A percentile compares a stretch with the other conserved stretches of the same genome.
Conservation (phyloP, 1,140 invertebrate species). For the Bactericera cockerelli region DNA sequence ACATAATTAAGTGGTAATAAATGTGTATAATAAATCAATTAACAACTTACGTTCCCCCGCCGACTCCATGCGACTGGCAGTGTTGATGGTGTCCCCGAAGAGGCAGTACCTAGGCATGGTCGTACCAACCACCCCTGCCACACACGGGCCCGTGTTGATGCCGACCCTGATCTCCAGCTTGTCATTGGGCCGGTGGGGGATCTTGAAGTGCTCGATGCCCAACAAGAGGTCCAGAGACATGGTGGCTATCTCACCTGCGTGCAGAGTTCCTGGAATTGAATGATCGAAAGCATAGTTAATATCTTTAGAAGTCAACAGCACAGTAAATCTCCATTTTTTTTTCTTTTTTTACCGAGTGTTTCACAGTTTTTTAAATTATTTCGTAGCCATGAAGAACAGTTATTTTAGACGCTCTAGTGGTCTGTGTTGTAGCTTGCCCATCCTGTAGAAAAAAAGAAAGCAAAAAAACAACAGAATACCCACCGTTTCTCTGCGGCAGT, state of each 20-base stretch:
- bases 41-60: constrained; percentile 33
- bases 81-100: constrained; percentile 43
- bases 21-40: too few relatives aligned
- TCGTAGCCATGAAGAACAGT: too few relatives aligned
- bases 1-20: too few relatives aligned
- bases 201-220: constrained; percentile 33
- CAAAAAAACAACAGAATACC: too few relatives aligned
- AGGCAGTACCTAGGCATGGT: constrained; percentile 50
- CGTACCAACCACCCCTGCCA: constrained; percentile 43
- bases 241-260: constrained; percentile 41
- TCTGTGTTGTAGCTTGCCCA: too few relatives aligned
- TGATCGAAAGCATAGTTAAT: too few relatives aligned
- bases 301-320: too few relatives aligned
- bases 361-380: too few relatives aligned
- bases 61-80: constrained; percentile 36
- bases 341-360: too few relatives aligned
- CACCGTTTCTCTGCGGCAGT: constrained; percentile 18
- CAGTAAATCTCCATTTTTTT: too few relatives aligned
- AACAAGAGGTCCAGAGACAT: constrained; percentile 41
- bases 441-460: too few relatives aligned
- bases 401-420: too few relatives aligned
- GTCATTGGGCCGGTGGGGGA: constrained; percentile 41
- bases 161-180: constrained; percentile 40
- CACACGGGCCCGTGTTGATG: constrained; percentile 40
- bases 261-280: constrained; percentile 25